These are phyloP conservation scores for Drosophila paramelanica DNA, from an alignment of 2,888 invertebrate species.

Conservation along the genomic window DNA sequence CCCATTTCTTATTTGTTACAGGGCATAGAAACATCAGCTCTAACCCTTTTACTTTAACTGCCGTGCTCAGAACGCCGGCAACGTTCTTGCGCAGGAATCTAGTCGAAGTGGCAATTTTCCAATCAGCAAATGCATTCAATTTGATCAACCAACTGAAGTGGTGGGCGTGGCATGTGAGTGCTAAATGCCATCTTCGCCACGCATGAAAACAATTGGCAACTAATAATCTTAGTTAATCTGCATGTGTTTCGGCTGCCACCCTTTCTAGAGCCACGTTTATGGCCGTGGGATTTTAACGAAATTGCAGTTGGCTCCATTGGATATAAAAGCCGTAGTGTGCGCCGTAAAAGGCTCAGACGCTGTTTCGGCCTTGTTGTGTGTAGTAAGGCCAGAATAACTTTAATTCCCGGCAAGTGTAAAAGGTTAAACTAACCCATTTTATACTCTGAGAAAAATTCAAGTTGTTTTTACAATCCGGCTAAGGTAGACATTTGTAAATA, in stretches of 20 bases:
- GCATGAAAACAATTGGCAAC: conserved; percentile 81
- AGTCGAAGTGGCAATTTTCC: conserved; percentile 81
- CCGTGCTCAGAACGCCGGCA: neutral
- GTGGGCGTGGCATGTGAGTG: conserved; percentile 46
- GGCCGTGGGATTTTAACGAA: conserved; percentile 49
- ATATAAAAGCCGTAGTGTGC: conserved; percentile 60
- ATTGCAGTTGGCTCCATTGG: conserved; percentile 41
- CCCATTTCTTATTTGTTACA: neutral
- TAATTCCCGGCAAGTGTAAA: conserved; percentile 36
- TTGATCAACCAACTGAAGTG: conserved; percentile 68
- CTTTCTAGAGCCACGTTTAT: conserved; percentile 40
- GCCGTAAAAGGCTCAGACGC: conserved; percentile 52
- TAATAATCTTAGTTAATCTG: conserved; percentile 83
- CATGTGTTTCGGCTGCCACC: conserved; percentile 35
- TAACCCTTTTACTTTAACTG: conserved; percentile 31
- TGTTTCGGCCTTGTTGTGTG: conserved; percentile 37
- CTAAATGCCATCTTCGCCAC: conserved; percentile 68
- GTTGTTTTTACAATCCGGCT: neutral
- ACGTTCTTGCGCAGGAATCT: conserved; percentile 11
- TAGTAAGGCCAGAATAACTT: conserved; percentile 21
- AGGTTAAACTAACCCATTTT: neutral
- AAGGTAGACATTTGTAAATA: no score
- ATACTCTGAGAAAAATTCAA: neutral
- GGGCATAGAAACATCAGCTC: neutral
- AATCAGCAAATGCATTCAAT: conserved; percentile 85